Base-by-base conservation (phyloP, 2,888 invertebrate species). In the Tinea semifulvella region DNA sequence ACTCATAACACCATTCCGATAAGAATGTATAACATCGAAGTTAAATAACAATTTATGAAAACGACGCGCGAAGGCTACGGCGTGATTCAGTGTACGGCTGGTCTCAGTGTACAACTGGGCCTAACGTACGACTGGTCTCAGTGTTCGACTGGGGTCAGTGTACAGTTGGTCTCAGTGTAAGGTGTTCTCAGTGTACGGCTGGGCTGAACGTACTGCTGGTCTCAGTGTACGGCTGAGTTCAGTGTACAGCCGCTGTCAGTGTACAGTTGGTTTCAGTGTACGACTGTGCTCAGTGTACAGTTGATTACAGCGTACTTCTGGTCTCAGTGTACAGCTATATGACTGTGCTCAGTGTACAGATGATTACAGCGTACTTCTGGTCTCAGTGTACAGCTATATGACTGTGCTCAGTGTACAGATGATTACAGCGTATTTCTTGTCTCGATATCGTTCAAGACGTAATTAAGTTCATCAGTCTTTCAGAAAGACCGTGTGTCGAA, bases 401-500 rank as follows among this genome's bases (percentile, higher is more conserved):
- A 31, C n/a, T n/a, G n/a, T 31, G 31, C 14, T 31, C 14, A 22
- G 5, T 22, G 2, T 31, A 31, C n/a, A 2, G 31, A 31, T 31
- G 13, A 31, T 14, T 31, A 31, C 31, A n/a, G n/a, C n/a, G n/a
- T n/a, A n/a, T n/a, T n/a, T n/a, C 31, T 31, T 14, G 31, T 31
- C 14, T 31, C 31, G 31, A 36, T 18, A 36, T 36, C 5, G 18
- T 36, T 36, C 16, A 36, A 18, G 36, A 35, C 16, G 35, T 18
- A 14, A 18, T 36, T 17, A 36, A 17, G 16, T 18, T 22, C 17
- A 22, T 17, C 40, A 31, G 43, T 43, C 43, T 31, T 43, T 43
- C 20, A 20, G 13, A 31, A 43, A 43, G 43, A 43, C 31, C 20
- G 27, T 18, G 13, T 18, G 11, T 20, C 18, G 79, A 79, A 71